Conservation (phyloP, 2,888 invertebrate genomes). For the Epiblema foenella region DNA sequence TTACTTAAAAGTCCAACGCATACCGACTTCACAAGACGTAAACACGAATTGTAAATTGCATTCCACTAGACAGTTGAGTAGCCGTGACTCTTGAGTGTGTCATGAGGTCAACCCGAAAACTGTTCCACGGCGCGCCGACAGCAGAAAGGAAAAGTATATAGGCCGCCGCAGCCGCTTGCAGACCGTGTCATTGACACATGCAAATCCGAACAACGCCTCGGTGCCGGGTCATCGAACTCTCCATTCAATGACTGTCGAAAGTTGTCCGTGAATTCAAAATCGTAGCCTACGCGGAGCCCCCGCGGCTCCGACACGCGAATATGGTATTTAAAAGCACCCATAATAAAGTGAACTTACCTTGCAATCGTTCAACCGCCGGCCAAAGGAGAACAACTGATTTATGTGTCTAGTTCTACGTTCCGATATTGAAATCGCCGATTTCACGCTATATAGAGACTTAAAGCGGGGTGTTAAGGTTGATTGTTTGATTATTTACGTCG, state of each 20-base stretch:
- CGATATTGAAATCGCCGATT: slow-evolving; percentile 53
- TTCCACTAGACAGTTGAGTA: slow-evolving; percentile 38
- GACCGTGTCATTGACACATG: slow-evolving; percentile 83
- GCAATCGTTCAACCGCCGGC: slow-evolving; percentile 54
- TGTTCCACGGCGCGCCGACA: slow-evolving; percentile 68
- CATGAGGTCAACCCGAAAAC: slow-evolving; percentile 76
- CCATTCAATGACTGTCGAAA: slow-evolving; percentile 84
- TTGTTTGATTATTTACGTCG: slow-evolving; percentile 53
- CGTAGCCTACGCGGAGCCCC: slow-evolving; percentile 68
- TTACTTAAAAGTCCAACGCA: background rate
- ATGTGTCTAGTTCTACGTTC: slow-evolving; percentile 64
- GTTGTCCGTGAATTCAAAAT: slow-evolving; percentile 71
- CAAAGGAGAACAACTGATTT: slow-evolving; percentile 62
- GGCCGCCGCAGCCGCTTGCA: slow-evolving; percentile 67
- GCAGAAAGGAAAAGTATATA: slow-evolving; percentile 83
- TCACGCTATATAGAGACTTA: slow-evolving; percentile 58
- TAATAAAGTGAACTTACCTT: slow-evolving; percentile 67
- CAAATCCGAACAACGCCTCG: slow-evolving; percentile 78
- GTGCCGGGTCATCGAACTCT: slow-evolving; percentile 77
- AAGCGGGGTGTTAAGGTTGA: slow-evolving; percentile 57
- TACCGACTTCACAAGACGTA: slow-evolving; percentile 2
- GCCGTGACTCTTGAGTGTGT: slow-evolving; percentile 59
- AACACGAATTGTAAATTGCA: slow-evolving; percentile 32
- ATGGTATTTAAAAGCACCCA: slow-evolving; percentile 61
- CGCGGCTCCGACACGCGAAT: slow-evolving; percentile 60